phyloP scores from a whole-genome alignment of 2,113 vertebrate species.

The Peromyscus polionotus region DNA sequence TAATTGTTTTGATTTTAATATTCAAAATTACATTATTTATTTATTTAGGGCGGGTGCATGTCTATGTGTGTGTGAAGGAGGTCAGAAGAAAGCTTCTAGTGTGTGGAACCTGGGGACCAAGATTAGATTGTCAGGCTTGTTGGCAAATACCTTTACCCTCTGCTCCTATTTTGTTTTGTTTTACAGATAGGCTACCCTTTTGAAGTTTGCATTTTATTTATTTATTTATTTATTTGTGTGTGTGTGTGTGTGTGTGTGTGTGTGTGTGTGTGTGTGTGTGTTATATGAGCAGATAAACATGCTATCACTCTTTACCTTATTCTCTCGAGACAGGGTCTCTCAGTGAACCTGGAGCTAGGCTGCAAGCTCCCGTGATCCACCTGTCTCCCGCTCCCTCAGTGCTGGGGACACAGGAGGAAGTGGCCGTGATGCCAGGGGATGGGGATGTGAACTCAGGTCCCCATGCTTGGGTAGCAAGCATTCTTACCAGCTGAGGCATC shows the following conservation, averaged over 20 bases:
- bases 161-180: background rate
- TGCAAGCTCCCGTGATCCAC: background rate
- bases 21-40: background rate
- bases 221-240: background rate
- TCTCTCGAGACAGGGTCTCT: background rate
- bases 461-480: background rate
- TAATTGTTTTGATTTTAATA: background rate
- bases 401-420: background rate
- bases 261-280: background rate
- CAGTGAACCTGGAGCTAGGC: background rate
- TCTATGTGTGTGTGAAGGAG: background rate
- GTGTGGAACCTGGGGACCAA: background rate
- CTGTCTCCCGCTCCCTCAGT: background rate
- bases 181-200: background rate
- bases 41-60: background rate
- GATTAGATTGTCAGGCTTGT: too few species aligned
- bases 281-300: background rate
- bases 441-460: background rate
- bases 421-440: background rate
- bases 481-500: background rate
- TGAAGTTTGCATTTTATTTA: background rate
- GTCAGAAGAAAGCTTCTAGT: background rate
- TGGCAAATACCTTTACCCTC: background rate
- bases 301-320: background rate
- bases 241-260: background rate